Evolutionary conservation across 2,113 vertebrate species (phyloP), one percentile per base, ranked within the genome.

Genomic region (Chinchilla lanigera): DNA sequence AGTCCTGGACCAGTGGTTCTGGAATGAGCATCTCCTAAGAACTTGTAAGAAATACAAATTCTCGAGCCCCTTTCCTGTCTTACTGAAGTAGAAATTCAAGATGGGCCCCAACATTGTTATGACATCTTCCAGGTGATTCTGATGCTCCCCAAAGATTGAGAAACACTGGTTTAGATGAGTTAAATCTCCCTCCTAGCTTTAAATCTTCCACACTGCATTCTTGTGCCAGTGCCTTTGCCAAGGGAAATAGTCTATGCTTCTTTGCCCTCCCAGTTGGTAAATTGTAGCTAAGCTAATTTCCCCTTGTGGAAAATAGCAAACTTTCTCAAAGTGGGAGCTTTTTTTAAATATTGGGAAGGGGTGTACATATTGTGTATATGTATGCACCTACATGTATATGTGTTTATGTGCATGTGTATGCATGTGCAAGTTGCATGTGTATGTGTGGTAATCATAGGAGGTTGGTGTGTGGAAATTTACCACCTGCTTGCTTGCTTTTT

Each of bases 321-420:
- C 7, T 47, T 16, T 47, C 44, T 77, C 44, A 77, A 47, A 77
- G 26, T 77, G 44, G 26, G 13, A 50, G 13, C 3, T 1, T 28
- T 77, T 77, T 28, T 47, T 30, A 73, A 41, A 33, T 13, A 10
- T 11, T 5, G 26, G 3, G 38, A 17, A 35, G 28, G 41, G 19
- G 41, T 38, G 7, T 11, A 44, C 19, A 0, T 67, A 16, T 67
- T 54, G 44, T 52, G 7, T 13, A 3, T n/a, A 44, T 33, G 1
- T 2, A 12, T 56, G 5, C 58, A 3, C 44, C 4, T n/a, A 13
- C 16, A 7, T 35, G 20, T 19, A 1, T 82, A 8, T 16, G 1
- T 52, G 28, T 35, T 13, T 69, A 47, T 63, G n/a, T 41, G 4
- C 0, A 3, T 26, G 1, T 41, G 60, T 28, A 35, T 69, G 16